phyloP scores from a whole-genome alignment of 2,797 vertebrate species.

The Poeciliopsis gracilis region DNA sequence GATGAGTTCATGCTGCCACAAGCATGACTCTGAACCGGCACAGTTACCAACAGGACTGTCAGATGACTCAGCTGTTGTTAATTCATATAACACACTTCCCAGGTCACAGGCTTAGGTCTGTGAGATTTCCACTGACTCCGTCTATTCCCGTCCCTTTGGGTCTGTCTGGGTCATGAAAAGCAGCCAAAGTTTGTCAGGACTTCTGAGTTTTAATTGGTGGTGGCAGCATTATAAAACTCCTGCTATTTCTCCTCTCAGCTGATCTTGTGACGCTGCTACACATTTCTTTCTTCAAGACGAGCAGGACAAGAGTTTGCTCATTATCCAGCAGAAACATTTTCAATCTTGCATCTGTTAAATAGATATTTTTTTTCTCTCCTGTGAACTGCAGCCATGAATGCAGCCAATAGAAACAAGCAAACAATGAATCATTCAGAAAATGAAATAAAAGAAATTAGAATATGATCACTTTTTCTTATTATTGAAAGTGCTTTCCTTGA shows the following conservation, averaged over 20 bases:
- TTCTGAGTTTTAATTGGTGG: conserved; percentile 1
- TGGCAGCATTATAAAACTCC: not conserved
- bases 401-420: not conserved
- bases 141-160: not conserved
- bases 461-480: not conserved
- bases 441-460: not conserved
- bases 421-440: not conserved
- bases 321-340: not conserved
- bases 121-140: not conserved
- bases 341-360: not conserved
- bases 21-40: not conserved
- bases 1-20: not conserved
- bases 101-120: not conserved
- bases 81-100: not conserved
- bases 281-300: not conserved
- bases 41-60: not conserved
- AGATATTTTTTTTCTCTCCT: not conserved
- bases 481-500: not conserved
- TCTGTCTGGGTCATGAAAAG: conserved; percentile 1
- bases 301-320: not conserved
- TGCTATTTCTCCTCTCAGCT: not conserved
- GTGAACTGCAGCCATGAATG: not conserved
- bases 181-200: conserved; percentile 1
- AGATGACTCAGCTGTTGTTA: conserved; percentile 1
- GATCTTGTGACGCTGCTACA: not conserved